Percentiles rank a stretch among this genome's conserved stretches.
phyloP scores from a whole-genome alignment of 2,113 vertebrate species.

The Climacteris rufus region DNA sequence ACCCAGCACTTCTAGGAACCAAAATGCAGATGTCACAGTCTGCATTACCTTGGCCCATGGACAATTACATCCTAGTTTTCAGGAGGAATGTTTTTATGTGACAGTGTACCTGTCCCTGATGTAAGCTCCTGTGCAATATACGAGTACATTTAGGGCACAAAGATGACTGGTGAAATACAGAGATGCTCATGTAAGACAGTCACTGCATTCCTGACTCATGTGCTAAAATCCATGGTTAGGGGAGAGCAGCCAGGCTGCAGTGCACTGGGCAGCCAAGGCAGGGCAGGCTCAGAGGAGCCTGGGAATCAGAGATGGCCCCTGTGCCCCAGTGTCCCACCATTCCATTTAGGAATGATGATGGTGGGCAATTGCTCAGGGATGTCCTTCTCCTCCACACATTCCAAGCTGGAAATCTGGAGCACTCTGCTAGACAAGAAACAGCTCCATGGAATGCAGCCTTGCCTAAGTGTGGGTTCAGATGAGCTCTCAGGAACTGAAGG shows the following conservation, averaged over 20 bases:
- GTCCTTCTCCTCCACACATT: neutral
- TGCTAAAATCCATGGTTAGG: neutral
- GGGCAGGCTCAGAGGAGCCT: neutral
- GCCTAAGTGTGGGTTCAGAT: accelerated
- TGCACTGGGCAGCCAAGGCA: neutral
- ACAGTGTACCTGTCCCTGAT: neutral
- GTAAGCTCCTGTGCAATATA: neutral
- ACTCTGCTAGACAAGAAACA: neutral
- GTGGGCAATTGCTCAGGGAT: neutral
- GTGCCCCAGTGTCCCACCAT: accelerated
- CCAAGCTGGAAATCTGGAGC: neutral
- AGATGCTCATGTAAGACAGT: neutral
- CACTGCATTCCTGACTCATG: neutral
- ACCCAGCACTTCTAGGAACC: neutral
- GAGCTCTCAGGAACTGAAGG: neutral
- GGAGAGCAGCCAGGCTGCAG: neutral
- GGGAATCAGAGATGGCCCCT: neutral
- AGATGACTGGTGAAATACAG: neutral
- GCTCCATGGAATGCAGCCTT: neutral
- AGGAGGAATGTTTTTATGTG: neutral
- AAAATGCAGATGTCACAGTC: neutral
- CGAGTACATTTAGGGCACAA: neutral
- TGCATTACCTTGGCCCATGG: neutral
- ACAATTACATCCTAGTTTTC: neutral
- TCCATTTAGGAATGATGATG: neutral